A percentile compares a stretch with the other conserved stretches of the same genome.
phyloP scores from a whole-genome alignment of 2,113 vertebrate genomes.

The Pseudonaja textilis region DNA sequence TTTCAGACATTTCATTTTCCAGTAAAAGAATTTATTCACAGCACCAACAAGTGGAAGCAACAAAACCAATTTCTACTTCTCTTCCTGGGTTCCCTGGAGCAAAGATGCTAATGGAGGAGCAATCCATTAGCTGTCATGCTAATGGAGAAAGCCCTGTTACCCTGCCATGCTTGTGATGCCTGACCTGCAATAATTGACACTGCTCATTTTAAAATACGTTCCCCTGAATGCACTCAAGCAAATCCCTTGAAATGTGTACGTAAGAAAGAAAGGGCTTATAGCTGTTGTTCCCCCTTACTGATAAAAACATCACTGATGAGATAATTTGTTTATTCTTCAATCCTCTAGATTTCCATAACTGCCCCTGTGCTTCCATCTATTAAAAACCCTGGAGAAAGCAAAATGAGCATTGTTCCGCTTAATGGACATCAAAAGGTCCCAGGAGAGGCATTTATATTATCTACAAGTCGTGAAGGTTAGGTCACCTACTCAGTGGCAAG shows the following conservation, averaged over 20 bases:
- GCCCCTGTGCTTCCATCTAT: conserved; percentile 36
- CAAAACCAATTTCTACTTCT: not conserved
- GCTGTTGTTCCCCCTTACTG: not conserved
- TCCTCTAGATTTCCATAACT: conserved; percentile 25
- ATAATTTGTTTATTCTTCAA: conserved; percentile 47
- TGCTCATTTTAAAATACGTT: not conserved
- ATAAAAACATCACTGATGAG: conserved; percentile 38
- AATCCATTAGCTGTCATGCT: not conserved
- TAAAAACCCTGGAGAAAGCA: conserved; percentile 41
- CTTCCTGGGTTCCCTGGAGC: not conserved
- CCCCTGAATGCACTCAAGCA: not conserved
- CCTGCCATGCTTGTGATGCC: not conserved
- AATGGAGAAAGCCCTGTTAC: not conserved
- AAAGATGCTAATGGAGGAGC: not conserved
- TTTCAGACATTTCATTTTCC: not conserved
- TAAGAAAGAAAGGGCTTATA: conserved; percentile 3
- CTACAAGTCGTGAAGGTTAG: conserved; percentile 45
- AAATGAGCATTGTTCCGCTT: conserved; percentile 60
- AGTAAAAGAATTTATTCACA: not conserved
- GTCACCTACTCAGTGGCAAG: conserved; percentile 26
- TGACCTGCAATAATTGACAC: not conserved
- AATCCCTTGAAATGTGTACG: not conserved
- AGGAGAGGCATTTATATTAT: conserved; percentile 45
- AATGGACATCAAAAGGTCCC: conserved; percentile 49
- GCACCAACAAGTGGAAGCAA: not conserved